phyloP scores from a whole-genome alignment of 2,113 vertebrate species.

The Otis tarda region DNA sequence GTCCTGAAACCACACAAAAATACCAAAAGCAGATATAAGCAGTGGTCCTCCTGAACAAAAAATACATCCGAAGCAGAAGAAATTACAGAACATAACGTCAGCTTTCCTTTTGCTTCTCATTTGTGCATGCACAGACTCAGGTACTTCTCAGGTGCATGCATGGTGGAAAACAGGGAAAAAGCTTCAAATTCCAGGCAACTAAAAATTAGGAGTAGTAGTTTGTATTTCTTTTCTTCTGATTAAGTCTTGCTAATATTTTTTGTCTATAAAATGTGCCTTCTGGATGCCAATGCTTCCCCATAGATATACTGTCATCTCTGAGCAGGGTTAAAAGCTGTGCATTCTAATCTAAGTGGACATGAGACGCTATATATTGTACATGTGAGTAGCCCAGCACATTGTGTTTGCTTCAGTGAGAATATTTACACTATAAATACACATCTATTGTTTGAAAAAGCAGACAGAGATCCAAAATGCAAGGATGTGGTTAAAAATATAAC shows the following conservation, averaged over 20 bases:
- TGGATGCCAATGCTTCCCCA: slow-evolving; percentile 86
- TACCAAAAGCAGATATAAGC: background rate
- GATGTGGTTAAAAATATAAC: slow-evolving; percentile 22
- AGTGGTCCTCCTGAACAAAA: background rate
- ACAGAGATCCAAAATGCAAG: slow-evolving; percentile 24
- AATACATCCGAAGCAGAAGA: background rate
- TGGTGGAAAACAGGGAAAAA: background rate
- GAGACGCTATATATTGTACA: slow-evolving; percentile 71
- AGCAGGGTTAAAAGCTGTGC: slow-evolving; percentile 80
- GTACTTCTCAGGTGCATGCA: background rate
- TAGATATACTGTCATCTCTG: slow-evolving; percentile 88
- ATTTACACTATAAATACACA: slow-evolving; percentile 55
- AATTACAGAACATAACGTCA: background rate
- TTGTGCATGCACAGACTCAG: background rate
- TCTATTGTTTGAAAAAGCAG: slow-evolving; percentile 53
- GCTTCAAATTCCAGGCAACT: slow-evolving; percentile 2
- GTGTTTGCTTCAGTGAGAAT: slow-evolving; percentile 57
- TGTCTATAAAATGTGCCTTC: slow-evolving; percentile 81
- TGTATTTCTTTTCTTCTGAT: slow-evolving; percentile 5
- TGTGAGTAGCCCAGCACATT: slow-evolving; percentile 45
- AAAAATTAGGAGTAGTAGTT: background rate
- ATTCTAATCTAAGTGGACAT: slow-evolving; percentile 87
- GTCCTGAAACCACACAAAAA: background rate
- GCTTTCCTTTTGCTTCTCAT: background rate
- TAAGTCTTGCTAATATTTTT: slow-evolving; percentile 56